Evolutionary conservation across 2,888 invertebrate species (phyloP).

Genomic region (Synanthedon myopaeformis): DNA sequence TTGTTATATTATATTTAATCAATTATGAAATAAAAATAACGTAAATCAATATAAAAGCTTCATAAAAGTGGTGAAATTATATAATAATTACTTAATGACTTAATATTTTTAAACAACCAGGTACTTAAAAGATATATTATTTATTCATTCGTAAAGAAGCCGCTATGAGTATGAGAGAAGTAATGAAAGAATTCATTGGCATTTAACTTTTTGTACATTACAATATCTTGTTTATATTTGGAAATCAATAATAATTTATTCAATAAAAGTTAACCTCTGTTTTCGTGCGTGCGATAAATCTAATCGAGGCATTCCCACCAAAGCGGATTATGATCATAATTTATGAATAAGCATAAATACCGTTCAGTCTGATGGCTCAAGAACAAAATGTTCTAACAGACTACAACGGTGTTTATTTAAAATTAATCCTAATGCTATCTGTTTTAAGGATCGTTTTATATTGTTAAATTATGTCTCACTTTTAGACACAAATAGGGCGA

Average conservation of each 20-base stretch:
- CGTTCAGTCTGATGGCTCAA: constrained; percentile 62
- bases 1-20: too few relatives aligned
- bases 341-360: constrained; percentile 33
- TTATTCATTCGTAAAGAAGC: constrained; percentile 2
- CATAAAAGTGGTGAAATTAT: too few relatives aligned
- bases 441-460: too few relatives aligned
- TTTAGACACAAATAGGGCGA: too few relatives aligned
- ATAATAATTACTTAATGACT: background rate
- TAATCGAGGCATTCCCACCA: constrained; percentile 15
- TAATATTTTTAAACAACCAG: background rate
- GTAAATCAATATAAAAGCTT: too few relatives aligned
- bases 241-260: background rate
- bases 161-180: too few relatives aligned
- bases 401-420: constrained; percentile 44
- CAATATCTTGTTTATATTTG: background rate
- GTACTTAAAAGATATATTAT: constrained; percentile 1
- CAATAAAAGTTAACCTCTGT: background rate
- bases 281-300: constrained; percentile 1
- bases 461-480: too few relatives aligned
- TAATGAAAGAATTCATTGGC: constrained; percentile 21
- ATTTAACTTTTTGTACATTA: constrained; percentile 4
- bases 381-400: constrained; percentile 59
- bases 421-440: constrained; percentile 2
- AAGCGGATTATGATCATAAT: constrained; percentile 13
- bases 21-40: too few relatives aligned